Percentiles rank a stretch among this genome's conserved stretches.
Evolutionary conservation across 2,113 vertebrate species (phyloP).

Genomic region (Burhinus bistriatus): DNA sequence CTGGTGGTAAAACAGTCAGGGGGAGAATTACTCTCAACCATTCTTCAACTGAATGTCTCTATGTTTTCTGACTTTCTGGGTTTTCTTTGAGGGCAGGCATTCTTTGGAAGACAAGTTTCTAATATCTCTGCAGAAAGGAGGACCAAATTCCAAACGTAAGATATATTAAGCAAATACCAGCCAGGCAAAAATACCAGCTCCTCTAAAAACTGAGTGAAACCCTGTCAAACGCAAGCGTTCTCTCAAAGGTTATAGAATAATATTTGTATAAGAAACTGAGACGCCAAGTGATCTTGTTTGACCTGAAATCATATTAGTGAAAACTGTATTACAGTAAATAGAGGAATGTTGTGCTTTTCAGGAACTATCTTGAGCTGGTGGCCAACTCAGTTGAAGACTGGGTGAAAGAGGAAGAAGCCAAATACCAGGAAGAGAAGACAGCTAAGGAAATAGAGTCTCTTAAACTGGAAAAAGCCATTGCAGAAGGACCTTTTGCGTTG

Average conservation of each 20-base stretch:
- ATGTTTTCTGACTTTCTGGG: neutral
- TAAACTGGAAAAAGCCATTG: neutral
- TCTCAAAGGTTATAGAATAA: neutral
- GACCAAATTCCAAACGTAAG: neutral
- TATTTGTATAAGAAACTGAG: neutral
- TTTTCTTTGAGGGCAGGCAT: neutral
- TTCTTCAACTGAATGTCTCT: neutral
- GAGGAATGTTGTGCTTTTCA: constrained; percentile 12
- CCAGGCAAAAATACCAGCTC: neutral
- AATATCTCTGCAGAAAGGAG: neutral
- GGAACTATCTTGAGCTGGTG: constrained; percentile 88
- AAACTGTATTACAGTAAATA: neutral
- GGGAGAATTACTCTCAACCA: neutral
- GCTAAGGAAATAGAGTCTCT: constrained; percentile 51
- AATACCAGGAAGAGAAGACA: constrained; percentile 71
- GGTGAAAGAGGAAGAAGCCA: constrained; percentile 80
- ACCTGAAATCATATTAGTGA: neutral
- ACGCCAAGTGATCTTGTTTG: neutral
- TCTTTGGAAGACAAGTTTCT: neutral
- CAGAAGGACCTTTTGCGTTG: neutral
- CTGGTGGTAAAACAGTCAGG: neutral
- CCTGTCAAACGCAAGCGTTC: neutral
- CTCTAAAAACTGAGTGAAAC: neutral
- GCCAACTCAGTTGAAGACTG: constrained; percentile 80
- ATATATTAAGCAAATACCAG: neutral